Evolutionary conservation across 2,797 vertebrate genomes (phyloP).

Genomic region (Falco peregrinus): DNA sequence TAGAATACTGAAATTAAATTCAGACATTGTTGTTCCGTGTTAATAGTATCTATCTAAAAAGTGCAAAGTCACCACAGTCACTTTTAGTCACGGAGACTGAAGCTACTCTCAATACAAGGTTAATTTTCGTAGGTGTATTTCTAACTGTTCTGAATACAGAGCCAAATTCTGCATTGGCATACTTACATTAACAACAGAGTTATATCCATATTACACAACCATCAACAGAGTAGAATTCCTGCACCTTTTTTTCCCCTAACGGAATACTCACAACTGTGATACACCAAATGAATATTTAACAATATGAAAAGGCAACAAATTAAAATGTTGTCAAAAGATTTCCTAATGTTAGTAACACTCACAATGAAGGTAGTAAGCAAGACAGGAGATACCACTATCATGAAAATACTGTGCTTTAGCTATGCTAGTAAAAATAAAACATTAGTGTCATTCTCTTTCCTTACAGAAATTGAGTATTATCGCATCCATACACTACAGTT

Average conservation of each 20-base stretch:
- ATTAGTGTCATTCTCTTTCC: not conserved
- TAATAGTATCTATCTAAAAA: not conserved
- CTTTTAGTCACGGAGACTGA: not conserved
- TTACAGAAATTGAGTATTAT: not conserved
- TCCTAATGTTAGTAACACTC: not conserved
- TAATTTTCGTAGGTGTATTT: not conserved
- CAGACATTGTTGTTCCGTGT: not conserved
- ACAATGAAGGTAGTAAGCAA: not conserved
- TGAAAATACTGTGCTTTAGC: not conserved
- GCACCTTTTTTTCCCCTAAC: not conserved
- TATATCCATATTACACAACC: not conserved
- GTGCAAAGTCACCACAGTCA: not conserved
- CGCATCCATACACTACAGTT: not conserved
- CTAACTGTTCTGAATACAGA: not conserved
- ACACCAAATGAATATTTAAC: not conserved
- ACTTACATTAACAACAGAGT: not conserved
- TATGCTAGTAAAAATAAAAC: not conserved
- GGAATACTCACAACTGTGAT: not conserved
- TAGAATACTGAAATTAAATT: not conserved
- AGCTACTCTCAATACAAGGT: not conserved
- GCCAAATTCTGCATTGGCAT: not conserved
- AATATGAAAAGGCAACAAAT: not conserved
- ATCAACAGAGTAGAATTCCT: not conserved
- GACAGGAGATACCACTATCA: not conserved
- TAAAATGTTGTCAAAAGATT: not conserved